Evolutionary conservation across 2,113 vertebrate species (phyloP), one percentile per base, ranked within the genome.

Genomic region (Oryzias celebensis): DNA sequence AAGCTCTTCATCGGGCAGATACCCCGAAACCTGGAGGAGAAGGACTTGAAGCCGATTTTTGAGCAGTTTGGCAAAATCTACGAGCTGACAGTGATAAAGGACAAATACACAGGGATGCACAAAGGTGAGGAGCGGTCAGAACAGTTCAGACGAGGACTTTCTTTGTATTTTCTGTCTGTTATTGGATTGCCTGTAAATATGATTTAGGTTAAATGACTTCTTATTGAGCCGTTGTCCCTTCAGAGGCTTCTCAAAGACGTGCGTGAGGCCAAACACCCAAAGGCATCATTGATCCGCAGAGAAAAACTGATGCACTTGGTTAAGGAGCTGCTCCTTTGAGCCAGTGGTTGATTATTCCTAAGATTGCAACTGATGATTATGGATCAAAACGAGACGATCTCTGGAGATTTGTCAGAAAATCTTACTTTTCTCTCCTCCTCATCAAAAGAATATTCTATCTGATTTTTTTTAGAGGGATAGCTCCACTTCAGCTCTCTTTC

Each of bases 1-100:
- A 98, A 98, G 95, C 96, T 98, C 89, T 98, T 98, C 91, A 97
- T 99, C 88, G 97, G 97, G 91, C 96, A 99, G 90, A 99, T 99
- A 91, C 96, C 97, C 87, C 95, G 97, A 91, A 98, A 98, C 92
- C 94, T 98, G 92, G 97, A 98, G 89, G 96, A 98, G 90, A 99
- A 99, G 88, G 97, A 99, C 93, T 93, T 98, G 85, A 99, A 99
- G 90, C 96, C 97, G 71, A 97, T 98, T 80, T 98, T 99, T 61
- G 96, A 99, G 92, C 96, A 99, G 94, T 98, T 99, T 83, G 97
- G 96, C 73, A 99, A 98, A 92, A 99, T 99, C 93, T 98, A 99
- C 47, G 97, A 99, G 91, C 92, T 99, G 77, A 98, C 97, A 75
- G 97, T 98, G 91, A 96, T 99, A 88, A 99, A 99, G 94, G 97